Evolutionary conservation across 2,113 vertebrate species (phyloP).

Genomic region (Gulo gulo): DNA sequence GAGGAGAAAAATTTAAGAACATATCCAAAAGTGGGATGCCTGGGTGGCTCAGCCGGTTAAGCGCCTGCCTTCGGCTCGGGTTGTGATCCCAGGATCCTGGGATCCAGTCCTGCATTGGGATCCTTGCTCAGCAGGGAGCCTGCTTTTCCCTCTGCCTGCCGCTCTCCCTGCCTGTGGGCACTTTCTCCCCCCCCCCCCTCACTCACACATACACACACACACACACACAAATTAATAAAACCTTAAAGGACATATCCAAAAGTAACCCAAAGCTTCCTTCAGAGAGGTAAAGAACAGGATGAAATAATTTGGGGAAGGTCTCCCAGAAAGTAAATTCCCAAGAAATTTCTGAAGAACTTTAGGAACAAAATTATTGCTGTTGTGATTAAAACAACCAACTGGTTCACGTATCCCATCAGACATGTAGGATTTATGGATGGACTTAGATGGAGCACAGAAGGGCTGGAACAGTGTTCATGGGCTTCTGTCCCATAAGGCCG

Average conservation of each 20-base stretch:
- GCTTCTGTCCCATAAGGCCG: not conserved
- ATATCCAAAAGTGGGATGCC: not conserved
- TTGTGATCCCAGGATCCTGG: not conserved
- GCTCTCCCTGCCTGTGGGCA: too few species aligned
- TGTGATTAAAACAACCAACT: conserved; percentile 3
- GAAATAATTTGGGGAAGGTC: not conserved
- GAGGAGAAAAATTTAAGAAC: not conserved
- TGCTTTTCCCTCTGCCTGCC: too few species aligned
- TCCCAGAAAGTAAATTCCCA: not conserved
- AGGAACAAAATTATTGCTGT: conserved; percentile 18
- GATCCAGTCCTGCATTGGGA: not conserved
- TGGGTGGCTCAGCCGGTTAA: not conserved
- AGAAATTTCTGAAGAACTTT: not conserved
- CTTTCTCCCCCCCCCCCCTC: not conserved
- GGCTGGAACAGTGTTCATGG: not conserved
- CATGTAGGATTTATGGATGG: not conserved
- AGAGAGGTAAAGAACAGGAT: not conserved
- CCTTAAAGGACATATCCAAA: conserved; percentile 33
- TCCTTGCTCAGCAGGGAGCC: not conserved
- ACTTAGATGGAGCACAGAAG: not conserved
- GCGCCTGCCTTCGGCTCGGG: not conserved
- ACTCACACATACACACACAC: too few species aligned
- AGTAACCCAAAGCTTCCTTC: conserved; percentile 41
- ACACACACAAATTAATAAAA: not conserved
- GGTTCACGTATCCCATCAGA: not conserved